A percentile compares a stretch with the other conserved stretches of the same genome.
Evolutionary conservation across 2,888 invertebrate species (phyloP).

Genomic region (Ametastegia equiseti): DNA sequence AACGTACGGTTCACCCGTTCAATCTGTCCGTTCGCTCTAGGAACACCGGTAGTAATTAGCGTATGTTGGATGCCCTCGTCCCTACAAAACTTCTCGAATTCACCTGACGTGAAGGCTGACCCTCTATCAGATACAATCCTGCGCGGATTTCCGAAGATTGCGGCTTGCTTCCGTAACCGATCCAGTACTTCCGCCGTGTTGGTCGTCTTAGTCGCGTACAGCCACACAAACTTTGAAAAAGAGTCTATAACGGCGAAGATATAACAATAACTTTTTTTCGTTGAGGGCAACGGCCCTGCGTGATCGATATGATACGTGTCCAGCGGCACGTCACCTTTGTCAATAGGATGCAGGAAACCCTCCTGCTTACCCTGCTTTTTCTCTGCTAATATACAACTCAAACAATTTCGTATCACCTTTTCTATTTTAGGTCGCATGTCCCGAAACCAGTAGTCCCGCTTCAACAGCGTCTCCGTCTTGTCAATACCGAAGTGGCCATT

Average conservation of each 20-base stretch:
- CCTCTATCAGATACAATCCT: slow-evolving; percentile 57
- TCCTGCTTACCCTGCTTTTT: slow-evolving; percentile 60
- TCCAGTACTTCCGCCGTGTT: slow-evolving; percentile 58
- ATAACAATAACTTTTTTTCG: slow-evolving; percentile 62
- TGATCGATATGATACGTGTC: slow-evolving; percentile 64
- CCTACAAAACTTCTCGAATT: slow-evolving; percentile 62
- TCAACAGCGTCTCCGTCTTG: slow-evolving; percentile 42
- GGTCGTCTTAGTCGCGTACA: slow-evolving; percentile 60
- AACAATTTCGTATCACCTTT: slow-evolving; percentile 51
- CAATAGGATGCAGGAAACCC: slow-evolving; percentile 59
- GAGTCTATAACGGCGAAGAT: slow-evolving; percentile 62
- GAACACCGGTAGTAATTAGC: slow-evolving; percentile 52
- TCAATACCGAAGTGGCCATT: slow-evolving; percentile 39
- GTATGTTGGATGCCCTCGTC: slow-evolving; percentile 66
- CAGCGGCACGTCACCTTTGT: slow-evolving; percentile 59
- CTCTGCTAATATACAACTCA: slow-evolving; percentile 58
- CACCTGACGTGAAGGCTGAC: slow-evolving; percentile 54
- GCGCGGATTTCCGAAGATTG: slow-evolving; percentile 57
- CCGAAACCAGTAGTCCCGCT: slow-evolving; percentile 48
- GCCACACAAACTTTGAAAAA: slow-evolving; percentile 63
- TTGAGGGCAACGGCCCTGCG: slow-evolving; percentile 61
- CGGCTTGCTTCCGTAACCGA: slow-evolving; percentile 54
- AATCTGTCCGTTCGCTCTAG: slow-evolving; percentile 53
- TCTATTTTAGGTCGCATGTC: slow-evolving; percentile 24
- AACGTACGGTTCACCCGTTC: slow-evolving; percentile 51